Percentiles rank a stretch among this genome's conserved stretches.
Evolutionary conservation across 2,888 invertebrate species (phyloP).

Genomic region (Seira musarum): DNA sequence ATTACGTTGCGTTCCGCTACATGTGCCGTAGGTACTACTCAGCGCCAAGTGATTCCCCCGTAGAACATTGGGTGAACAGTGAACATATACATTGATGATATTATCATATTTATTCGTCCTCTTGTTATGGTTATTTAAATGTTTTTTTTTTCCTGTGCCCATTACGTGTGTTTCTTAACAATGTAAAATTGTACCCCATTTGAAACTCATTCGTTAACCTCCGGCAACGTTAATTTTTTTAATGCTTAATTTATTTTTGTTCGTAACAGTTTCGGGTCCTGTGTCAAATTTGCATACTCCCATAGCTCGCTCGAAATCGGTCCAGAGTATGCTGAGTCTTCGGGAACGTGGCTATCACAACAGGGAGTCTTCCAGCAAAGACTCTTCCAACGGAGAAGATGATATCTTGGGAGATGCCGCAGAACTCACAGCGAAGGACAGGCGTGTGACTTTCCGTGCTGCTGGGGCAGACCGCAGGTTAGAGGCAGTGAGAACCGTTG

Average conservation of each 20-base stretch:
- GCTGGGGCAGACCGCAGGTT: constrained; percentile 66
- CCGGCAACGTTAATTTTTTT: neutral
- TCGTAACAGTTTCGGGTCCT: constrained; percentile 63
- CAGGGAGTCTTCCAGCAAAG: constrained; percentile 66
- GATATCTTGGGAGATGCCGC: constrained; percentile 61
- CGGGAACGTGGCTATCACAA: constrained; percentile 58
- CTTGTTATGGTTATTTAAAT: too few species aligned
- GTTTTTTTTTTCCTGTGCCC: too few species aligned
- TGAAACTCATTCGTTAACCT: neutral
- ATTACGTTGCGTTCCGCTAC: too few species aligned
- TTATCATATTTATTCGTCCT: too few species aligned
- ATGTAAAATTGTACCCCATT: too few species aligned
- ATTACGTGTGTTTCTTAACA: too few species aligned
- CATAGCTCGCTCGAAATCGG: constrained; percentile 68
- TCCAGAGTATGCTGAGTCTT: constrained; percentile 67
- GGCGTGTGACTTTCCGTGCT: constrained; percentile 67
- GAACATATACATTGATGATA: too few species aligned
- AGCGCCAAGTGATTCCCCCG: too few species aligned
- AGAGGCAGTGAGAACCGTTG: constrained; percentile 54
- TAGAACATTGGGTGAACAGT: too few species aligned
- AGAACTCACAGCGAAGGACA: constrained; percentile 62
- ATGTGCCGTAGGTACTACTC: too few species aligned
- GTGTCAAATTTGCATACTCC: constrained; percentile 61
- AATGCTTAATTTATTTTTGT: constrained; percentile 32
- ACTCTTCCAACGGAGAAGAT: constrained; percentile 66